phyloP scores from a whole-genome alignment of 2,797 vertebrate species.

The Gambelia wislizenii region DNA sequence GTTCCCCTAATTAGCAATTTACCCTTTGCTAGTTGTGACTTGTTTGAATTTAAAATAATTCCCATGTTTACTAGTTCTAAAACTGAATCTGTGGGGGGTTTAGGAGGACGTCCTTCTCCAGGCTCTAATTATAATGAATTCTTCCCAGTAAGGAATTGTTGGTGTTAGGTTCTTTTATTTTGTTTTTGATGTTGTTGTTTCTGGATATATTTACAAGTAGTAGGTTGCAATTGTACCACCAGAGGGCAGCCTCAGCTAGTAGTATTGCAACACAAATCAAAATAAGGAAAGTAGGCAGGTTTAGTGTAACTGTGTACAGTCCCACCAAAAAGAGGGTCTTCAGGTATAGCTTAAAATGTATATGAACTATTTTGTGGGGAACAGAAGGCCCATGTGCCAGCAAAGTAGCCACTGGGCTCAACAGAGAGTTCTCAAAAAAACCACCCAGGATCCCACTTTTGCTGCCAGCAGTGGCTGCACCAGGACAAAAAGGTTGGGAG shows the following conservation, averaged over 20 bases:
- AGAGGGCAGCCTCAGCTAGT: constrained; percentile 29
- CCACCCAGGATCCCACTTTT: too few relatives aligned
- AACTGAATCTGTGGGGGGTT: background rate
- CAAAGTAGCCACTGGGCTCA: background rate
- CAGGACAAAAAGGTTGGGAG: too few relatives aligned
- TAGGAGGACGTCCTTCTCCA: background rate
- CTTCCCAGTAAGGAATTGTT: background rate
- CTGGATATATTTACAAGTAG: background rate
- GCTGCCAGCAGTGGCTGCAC: too few relatives aligned
- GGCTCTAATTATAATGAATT: background rate
- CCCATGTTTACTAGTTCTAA: constrained; percentile 1
- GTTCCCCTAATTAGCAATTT: constrained; percentile 9
- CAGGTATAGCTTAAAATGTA: background rate
- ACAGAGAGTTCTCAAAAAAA: background rate
- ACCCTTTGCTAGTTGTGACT: background rate
- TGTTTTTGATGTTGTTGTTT: background rate
- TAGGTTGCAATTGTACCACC: constrained; percentile 11
- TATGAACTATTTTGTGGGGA: background rate
- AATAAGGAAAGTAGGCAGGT: background rate
- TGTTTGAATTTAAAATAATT: background rate
- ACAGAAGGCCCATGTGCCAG: background rate
- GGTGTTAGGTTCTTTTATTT: too few relatives aligned
- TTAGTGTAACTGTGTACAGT: background rate
- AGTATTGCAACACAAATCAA: background rate
- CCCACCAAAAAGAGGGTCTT: background rate